A percentile compares a stretch with the other conserved stretches of the same genome.
These are phyloP conservation scores for Amorpha juglandis DNA, from an alignment of 2,888 invertebrate species.

Conservation along the genomic window DNA sequence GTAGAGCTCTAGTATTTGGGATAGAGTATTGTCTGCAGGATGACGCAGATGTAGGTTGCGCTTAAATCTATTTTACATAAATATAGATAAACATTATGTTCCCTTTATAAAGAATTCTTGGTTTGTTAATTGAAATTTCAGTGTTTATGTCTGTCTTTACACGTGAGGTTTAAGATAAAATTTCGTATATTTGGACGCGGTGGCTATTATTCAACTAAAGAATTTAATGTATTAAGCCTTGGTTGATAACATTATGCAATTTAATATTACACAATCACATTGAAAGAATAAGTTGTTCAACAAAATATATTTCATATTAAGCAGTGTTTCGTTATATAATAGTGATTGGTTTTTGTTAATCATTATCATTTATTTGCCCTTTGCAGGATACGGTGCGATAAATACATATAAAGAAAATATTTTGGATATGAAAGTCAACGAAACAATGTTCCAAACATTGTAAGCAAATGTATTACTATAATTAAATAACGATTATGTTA, in stretches of 20 bases:
- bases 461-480: background rate
- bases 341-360: no score
- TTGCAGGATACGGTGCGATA: no score
- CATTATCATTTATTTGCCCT: no score
- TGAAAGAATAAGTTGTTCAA: background rate
- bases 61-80: background rate
- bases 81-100: background rate
- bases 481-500: no score
- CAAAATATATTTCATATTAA: no score
- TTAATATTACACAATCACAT: background rate
- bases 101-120: background rate
- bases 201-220: background rate
- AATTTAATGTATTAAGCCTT: background rate
- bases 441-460: no score
- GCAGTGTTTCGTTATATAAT: no score
- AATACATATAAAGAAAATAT: no score
- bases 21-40: constrained; percentile 8
- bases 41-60: background rate
- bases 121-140: background rate
- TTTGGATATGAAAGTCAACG: no score
- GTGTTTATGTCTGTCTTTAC: no score
- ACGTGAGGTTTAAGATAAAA: background rate
- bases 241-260: background rate
- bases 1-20: constrained; percentile 22
- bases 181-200: no score